These are phyloP conservation scores for Dasysyrphus tricinctus DNA, from an alignment of 2,888 invertebrate genomes.

Conservation along the genomic window DNA sequence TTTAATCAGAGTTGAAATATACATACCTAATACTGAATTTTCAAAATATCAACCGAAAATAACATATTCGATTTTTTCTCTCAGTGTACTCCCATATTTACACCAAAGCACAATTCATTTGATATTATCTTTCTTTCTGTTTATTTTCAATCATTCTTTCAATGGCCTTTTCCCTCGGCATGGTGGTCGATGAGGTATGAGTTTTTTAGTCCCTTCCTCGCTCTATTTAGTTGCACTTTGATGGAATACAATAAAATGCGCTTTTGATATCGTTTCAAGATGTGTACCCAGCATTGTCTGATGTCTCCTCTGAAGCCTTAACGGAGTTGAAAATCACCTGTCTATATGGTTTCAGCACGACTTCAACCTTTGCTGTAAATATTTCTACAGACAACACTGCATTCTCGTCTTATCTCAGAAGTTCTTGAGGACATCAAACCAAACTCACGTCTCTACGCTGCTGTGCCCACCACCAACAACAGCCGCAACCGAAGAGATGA, in stretches of 20 bases:
- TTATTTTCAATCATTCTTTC: slow-evolving; percentile 28
- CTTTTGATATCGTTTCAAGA: slow-evolving; percentile 60
- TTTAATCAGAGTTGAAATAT: no score
- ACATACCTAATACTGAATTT: no score
- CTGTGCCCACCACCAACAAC: neutral
- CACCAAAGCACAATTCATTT: slow-evolving; percentile 13
- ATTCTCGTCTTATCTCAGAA: neutral
- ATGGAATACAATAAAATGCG: slow-evolving; percentile 62
- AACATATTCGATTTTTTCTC: neutral
- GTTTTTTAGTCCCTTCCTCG: neutral
- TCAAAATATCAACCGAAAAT: no score
- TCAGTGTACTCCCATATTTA: neutral
- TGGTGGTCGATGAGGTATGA: neutral
- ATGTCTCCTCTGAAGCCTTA: neutral
- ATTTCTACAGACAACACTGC: slow-evolving; percentile 4
- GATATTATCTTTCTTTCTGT: slow-evolving; percentile 6
- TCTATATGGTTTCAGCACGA: slow-evolving; percentile 46
- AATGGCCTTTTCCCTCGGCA: neutral
- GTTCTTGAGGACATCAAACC: neutral
- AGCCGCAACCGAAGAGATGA: slow-evolving; percentile 41
- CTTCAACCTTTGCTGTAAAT: neutral
- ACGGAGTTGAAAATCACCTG: slow-evolving; percentile 54
- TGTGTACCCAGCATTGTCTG: slow-evolving; percentile 26
- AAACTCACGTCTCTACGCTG: no score
- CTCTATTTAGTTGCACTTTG: slow-evolving; percentile 64